phyloP scores from a whole-genome alignment of 1,140 invertebrate species.

The Scaptomyza graminum region DNA sequence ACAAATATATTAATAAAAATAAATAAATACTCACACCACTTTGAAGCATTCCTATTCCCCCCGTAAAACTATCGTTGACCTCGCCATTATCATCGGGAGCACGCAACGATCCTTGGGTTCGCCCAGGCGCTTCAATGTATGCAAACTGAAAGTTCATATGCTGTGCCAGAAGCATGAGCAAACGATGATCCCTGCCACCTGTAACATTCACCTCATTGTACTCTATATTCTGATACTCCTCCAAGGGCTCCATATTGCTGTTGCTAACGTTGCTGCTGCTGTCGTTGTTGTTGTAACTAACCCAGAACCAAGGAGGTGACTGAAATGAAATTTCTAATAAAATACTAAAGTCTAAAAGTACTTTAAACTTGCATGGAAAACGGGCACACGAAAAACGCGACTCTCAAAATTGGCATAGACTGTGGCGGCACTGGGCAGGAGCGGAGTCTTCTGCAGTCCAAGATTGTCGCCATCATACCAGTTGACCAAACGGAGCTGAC shows the following conservation, averaged over 20 bases:
- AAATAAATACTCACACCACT: conserved; percentile 84
- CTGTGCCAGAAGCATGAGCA: conserved; percentile 86
- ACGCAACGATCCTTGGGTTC: conserved; percentile 87
- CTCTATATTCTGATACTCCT: conserved; percentile 17
- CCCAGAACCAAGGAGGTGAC: conserved; percentile 90
- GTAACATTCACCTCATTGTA: conserved; percentile 86
- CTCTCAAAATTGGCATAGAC: conserved; percentile 87
- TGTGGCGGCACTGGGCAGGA: conserved; percentile 85
- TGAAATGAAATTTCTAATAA: conserved; percentile 75
- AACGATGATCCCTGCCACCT: conserved; percentile 88
- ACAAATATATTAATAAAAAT: conserved; percentile 6
- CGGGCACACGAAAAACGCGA: conserved; percentile 87
- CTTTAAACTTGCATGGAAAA: conserved; percentile 86
- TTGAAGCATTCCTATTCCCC: conserved; percentile 88
- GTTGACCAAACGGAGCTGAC: conserved; percentile 86
- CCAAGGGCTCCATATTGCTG: conserved; percentile 15
- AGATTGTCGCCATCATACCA: conserved; percentile 87
- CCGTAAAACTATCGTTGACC: conserved; percentile 87
- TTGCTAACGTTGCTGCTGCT: conserved; percentile 53
- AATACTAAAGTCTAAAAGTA: too few species aligned
- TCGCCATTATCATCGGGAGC: conserved; percentile 83
- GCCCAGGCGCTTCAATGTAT: conserved; percentile 88
- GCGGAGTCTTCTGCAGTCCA: conserved; percentile 86
- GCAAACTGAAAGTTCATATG: conserved; percentile 88
- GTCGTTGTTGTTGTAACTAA: conserved; percentile 85